Evolutionary conservation across 2,797 vertebrate species (phyloP), one percentile per base, ranked within the genome.

Genomic region (Lutjanus argentimaculatus): DNA sequence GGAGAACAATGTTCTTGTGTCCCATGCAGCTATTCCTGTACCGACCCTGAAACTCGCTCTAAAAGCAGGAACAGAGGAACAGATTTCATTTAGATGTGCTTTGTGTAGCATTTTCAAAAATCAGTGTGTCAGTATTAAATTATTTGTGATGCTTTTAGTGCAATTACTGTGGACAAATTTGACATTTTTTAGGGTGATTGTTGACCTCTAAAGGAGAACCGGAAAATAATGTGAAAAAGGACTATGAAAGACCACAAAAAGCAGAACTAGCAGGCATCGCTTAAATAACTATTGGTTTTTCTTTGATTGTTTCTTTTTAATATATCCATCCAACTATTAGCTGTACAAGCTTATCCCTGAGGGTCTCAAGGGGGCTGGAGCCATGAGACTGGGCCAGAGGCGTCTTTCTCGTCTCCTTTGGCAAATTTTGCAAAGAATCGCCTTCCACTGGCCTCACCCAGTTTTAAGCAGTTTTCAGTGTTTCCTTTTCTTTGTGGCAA

Each of bases 1-100:
- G n/a, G 3, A 67, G 73, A 45, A 72, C 14, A 16, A 43, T 61
- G 51, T 19, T 46, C n/a, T 46, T 67, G 16, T 30, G 9, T 8
- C 63, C 16, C 4, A 1, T 45, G 22, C 36, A 40, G 8, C 69
- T 82, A 51, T 75, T 83, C 69, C 40, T 51, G 72, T 61, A 6
- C n/a, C 5, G 0, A 15, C 19, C 21, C 5, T 46, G 55, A 65
- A 51, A 17, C 8, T 64, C 13, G 55, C 36, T 40, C 22, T 53
- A 6, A 64, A 59, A 59, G 19, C 42, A 30, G n/a, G 8, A n/a
- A n/a, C n/a, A n/a, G n/a, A 61, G 2, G 40, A 56, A 21, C n/a
- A 17, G 5, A 68, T 30, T 70, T 63, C 11, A 52, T 67, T 72
- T 12, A 7, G 8, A 48, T n/a, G 16, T 11, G 49, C 21, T 30